phyloP scores from a whole-genome alignment of 2,888 invertebrate species.

The Eristalinus aeneus region DNA sequence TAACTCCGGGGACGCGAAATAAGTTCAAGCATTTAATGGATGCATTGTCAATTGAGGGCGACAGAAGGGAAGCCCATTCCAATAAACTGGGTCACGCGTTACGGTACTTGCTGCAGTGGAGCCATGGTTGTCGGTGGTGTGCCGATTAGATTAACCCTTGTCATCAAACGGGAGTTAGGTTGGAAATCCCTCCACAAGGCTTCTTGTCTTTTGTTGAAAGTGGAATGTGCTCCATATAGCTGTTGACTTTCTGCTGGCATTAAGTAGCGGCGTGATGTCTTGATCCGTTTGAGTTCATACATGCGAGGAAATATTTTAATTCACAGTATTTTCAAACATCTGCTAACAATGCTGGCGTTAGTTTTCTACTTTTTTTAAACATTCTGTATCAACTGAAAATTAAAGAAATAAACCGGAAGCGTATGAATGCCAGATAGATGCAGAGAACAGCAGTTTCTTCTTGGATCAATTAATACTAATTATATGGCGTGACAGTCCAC shows the following conservation, averaged over 20 bases:
- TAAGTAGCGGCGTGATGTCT: neutral
- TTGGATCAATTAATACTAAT: no score
- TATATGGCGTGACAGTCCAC: no score
- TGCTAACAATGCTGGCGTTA: no score
- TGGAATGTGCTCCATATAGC: neutral
- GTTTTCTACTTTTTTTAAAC: no score
- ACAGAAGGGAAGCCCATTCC: neutral
- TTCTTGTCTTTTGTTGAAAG: neutral
- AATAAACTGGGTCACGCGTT: neutral
- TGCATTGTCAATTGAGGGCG: neutral
- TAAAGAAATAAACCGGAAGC: no score
- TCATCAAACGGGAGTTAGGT: neutral
- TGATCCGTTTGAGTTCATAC: no score
- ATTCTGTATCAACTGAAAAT: no score
- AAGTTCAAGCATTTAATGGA: neutral
- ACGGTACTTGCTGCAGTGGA: neutral
- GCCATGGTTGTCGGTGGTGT: neutral
- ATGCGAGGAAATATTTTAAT: no score
- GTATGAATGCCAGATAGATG: no score
- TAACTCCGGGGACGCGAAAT: neutral
- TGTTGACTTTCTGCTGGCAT: neutral
- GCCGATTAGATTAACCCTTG: neutral
- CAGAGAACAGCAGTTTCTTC: no score
- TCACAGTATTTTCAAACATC: no score
- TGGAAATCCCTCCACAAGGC: neutral